Conservation (phyloP, 1,140 invertebrate genomes). For the Diploscapter pachys region DNA sequence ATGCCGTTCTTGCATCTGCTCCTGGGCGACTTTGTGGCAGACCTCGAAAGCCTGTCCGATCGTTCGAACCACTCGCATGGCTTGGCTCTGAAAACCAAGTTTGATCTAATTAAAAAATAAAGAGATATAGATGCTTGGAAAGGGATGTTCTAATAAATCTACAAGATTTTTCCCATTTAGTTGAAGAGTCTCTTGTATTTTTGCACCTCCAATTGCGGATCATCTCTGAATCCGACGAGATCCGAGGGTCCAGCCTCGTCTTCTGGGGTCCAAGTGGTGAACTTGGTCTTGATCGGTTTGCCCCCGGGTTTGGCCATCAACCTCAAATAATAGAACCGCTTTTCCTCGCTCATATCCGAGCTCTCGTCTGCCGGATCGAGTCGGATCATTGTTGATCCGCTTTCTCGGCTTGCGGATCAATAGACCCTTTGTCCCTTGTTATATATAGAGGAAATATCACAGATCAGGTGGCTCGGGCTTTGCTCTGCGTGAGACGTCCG, state of each 20-base stretch:
- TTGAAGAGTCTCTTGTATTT: not conserved
- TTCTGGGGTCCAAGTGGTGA: slow-evolving; percentile 48
- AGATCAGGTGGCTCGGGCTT: too few species aligned
- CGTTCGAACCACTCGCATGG: slow-evolving; percentile 91
- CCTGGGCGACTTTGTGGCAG: slow-evolving; percentile 77
- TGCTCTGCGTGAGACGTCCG: too few species aligned
- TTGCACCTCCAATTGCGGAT: slow-evolving; percentile 42
- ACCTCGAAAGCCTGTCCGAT: slow-evolving; percentile 98
- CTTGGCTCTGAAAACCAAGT: slow-evolving; percentile 76
- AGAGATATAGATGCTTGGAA: too few species aligned
- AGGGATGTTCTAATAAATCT: not conserved
- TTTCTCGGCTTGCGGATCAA: too few species aligned
- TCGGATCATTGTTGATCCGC: slow-evolving; percentile 31
- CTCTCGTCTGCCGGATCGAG: slow-evolving; percentile 31
- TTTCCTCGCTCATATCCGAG: slow-evolving; percentile 46
- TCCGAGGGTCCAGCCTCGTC: slow-evolving; percentile 20
- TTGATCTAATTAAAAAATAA: not conserved
- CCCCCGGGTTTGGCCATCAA: slow-evolving; percentile 57
- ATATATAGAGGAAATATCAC: too few species aligned
- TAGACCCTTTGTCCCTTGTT: too few species aligned
- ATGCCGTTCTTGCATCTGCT: slow-evolving; percentile 49
- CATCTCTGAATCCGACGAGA: slow-evolving; percentile 33
- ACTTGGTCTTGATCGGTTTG: slow-evolving; percentile 58
- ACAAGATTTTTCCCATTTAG: not conserved
- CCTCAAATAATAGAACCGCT: slow-evolving; percentile 56